Percentiles rank a stretch among this genome's conserved stretches.
Evolutionary conservation across 2,888 invertebrate genomes (phyloP).

Genomic region (Drosophila gaucha): DNA sequence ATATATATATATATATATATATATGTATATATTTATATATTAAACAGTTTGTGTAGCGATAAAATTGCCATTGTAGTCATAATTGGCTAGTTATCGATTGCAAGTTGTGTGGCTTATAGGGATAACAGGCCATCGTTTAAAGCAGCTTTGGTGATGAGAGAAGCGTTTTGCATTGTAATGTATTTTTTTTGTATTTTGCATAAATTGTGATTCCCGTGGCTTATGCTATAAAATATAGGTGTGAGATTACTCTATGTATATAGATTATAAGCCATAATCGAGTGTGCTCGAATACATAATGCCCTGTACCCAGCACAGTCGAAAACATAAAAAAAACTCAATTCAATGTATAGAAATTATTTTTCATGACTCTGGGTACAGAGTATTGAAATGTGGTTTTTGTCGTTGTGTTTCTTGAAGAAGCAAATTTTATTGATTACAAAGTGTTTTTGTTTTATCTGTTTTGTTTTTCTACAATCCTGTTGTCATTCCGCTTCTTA

Average conservation of each 20-base stretch:
- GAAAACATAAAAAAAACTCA: background rate
- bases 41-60: slow-evolving; percentile 53
- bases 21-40: slow-evolving; percentile 39
- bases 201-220: slow-evolving; percentile 28
- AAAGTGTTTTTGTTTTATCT: slow-evolving; percentile 36
- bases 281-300: slow-evolving; percentile 20
- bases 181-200: slow-evolving; percentile 17
- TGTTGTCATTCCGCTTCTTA: slow-evolving; percentile 37
- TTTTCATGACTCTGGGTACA: slow-evolving; percentile 16
- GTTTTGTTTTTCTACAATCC: slow-evolving; percentile 53
- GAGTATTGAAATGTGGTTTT: slow-evolving; percentile 22
- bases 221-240: slow-evolving; percentile 33
- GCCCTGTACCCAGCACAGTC: slow-evolving; percentile 29
- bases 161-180: slow-evolving; percentile 56
- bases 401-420: slow-evolving; percentile 59
- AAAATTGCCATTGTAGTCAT: slow-evolving; percentile 36
- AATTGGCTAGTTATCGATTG: slow-evolving; percentile 43
- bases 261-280: slow-evolving; percentile 7
- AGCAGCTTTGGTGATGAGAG: slow-evolving; percentile 70
- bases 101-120: slow-evolving; percentile 15
- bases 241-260: slow-evolving; percentile 17
- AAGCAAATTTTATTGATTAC: slow-evolving; percentile 68
- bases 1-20: slow-evolving; percentile 40
- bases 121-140: slow-evolving; percentile 59
- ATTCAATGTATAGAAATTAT: slow-evolving; percentile 5